These are phyloP conservation scores for Sepioteuthis lessoniana DNA, from an alignment of 2,888 invertebrate genomes.

Conservation along the genomic window DNA sequence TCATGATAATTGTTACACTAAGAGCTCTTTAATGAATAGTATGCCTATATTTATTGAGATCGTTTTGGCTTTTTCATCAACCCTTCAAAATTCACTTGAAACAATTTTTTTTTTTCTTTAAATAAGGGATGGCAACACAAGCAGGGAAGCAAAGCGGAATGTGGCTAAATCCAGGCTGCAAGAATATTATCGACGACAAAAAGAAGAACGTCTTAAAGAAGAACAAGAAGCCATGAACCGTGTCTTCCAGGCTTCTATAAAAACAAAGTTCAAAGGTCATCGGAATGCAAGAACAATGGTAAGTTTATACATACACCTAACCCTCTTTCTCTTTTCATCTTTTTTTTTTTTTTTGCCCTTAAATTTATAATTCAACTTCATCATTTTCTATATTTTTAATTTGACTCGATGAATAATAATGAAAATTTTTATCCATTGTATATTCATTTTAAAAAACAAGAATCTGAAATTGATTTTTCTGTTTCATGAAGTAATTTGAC, in stretches of 20 bases:
- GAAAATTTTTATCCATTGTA: no score
- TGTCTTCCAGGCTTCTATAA: slow-evolving; percentile 76
- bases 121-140: not conserved
- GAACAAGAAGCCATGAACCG: slow-evolving; percentile 66
- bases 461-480: no score
- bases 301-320: slow-evolving; percentile 46
- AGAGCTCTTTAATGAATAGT: no score
- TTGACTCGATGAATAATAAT: no score
- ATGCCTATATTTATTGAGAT: no score
- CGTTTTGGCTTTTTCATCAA: not conserved
- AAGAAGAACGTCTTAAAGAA: slow-evolving; percentile 65
- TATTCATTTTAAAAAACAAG: no score
- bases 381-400: not conserved
- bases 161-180: slow-evolving; percentile 69
- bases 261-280: slow-evolving; percentile 85
- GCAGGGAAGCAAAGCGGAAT: slow-evolving; percentile 62
- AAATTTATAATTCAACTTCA: not conserved
- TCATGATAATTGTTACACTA: no score
- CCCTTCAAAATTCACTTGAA: not conserved
- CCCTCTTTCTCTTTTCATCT: not conserved
- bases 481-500: no score
- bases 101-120: not conserved
- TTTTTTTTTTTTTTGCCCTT: not conserved
- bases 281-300: slow-evolving; percentile 82
- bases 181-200: slow-evolving; percentile 65